Conservation (phyloP, 2,797 vertebrate species). For the Neostethus bicornis region DNA sequence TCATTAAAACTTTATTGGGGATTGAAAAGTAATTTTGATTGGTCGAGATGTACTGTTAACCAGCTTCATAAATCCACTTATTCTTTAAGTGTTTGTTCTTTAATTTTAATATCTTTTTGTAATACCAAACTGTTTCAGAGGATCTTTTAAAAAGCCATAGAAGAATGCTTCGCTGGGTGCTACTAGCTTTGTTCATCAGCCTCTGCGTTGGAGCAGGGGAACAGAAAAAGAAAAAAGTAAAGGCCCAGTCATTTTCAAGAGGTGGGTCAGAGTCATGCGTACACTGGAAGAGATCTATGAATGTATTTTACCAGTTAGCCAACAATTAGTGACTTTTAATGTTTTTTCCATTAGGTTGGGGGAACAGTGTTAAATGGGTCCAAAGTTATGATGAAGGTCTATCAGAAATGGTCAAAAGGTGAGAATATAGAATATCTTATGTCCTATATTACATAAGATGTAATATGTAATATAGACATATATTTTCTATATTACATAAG, state of each 20-base stretch:
- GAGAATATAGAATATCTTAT: slow-evolving; percentile 36
- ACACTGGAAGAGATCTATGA: background rate
- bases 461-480: no score
- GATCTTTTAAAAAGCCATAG: slow-evolving; percentile 17
- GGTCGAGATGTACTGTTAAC: background rate
- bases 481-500: no score
- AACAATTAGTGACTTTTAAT: background rate
- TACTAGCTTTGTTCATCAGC: slow-evolving; percentile 49
- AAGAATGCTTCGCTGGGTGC: slow-evolving; percentile 56
- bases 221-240: slow-evolving; percentile 39
- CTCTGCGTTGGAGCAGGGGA: slow-evolving; percentile 41
- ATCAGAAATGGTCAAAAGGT: slow-evolving; percentile 79
- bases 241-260: slow-evolving; percentile 48
- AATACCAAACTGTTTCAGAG: background rate
- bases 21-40: no score
- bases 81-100: background rate
- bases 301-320: background rate
- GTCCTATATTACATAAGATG: no score
- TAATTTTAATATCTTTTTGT: background rate
- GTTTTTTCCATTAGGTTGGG: slow-evolving; percentile 80
- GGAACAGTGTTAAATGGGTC: slow-evolving; percentile 82
- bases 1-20: no score
- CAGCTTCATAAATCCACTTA: background rate
- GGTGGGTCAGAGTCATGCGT: slow-evolving; percentile 43
- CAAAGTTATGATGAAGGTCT: slow-evolving; percentile 86